Conservation (phyloP, 2,888 invertebrate genomes). For the Drosophila infuscata region DNA sequence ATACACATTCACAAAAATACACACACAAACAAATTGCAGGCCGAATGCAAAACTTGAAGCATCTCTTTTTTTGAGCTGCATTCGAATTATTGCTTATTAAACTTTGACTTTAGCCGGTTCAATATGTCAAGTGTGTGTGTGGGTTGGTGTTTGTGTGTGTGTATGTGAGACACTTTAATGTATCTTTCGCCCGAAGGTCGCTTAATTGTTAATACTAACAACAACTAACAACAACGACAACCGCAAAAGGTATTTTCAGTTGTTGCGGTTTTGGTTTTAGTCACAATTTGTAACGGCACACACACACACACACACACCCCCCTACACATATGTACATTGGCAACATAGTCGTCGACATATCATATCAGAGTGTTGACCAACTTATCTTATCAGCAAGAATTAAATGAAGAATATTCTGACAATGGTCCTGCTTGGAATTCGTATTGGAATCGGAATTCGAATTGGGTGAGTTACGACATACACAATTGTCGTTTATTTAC, state of each 20-base stretch:
- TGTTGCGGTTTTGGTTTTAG: slow-evolving; percentile 36
- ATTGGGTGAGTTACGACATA: slow-evolving; percentile 16
- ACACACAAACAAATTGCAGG: slow-evolving; percentile 33
- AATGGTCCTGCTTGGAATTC: slow-evolving; percentile 43
- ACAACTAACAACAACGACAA: background rate
- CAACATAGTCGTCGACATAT: slow-evolving; percentile 45
- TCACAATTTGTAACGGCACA: slow-evolving; percentile 1
- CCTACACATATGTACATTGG: background rate
- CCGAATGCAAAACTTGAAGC: slow-evolving; percentile 32
- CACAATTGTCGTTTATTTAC: slow-evolving; percentile 21
- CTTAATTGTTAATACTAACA: background rate
- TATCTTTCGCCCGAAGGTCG: slow-evolving; percentile 32
- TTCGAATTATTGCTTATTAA: slow-evolving; percentile 73
- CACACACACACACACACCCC: background rate
- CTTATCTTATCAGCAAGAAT: slow-evolving; percentile 58
- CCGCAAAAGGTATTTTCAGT: slow-evolving; percentile 48
- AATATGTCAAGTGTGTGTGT: slow-evolving; percentile 20
- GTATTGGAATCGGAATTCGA: slow-evolving; percentile 15
- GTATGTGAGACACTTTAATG: background rate
- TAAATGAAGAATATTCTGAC: slow-evolving; percentile 44
- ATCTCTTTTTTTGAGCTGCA: slow-evolving; percentile 9
- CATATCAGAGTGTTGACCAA: slow-evolving; percentile 27
- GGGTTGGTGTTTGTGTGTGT: background rate
- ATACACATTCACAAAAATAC: background rate
- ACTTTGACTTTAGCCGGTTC: slow-evolving; percentile 46